These are phyloP conservation scores for Hemistola chrysoprasaria DNA, from an alignment of 2,888 invertebrate species.

Conservation along the genomic window DNA sequence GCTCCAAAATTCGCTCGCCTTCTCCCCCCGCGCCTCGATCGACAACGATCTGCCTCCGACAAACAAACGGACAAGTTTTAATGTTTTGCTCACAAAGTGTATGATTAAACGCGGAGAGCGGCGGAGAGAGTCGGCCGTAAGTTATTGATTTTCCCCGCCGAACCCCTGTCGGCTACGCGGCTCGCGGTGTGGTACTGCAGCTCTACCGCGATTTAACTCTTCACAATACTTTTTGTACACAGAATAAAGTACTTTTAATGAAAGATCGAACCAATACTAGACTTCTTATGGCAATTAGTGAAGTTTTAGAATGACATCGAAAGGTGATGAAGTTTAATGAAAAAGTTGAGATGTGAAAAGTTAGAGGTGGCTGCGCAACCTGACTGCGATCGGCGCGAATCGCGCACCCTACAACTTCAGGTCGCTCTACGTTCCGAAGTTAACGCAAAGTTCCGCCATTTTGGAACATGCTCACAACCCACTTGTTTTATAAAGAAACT, in stretches of 20 bases:
- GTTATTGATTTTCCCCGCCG: constrained; percentile 82
- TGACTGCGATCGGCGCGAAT: constrained; percentile 54
- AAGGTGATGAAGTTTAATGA: constrained; percentile 59
- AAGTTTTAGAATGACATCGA: constrained; percentile 46
- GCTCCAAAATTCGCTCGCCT: constrained; percentile 43
- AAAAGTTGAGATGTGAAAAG: constrained; percentile 68
- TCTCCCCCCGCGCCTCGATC: constrained; percentile 48
- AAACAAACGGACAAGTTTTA: constrained; percentile 83
- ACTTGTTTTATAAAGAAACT: constrained; percentile 84
- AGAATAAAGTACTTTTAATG: constrained; percentile 53
- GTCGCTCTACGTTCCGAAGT: constrained; percentile 81
- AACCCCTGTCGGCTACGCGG: constrained; percentile 75
- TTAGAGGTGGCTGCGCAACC: constrained; percentile 68
- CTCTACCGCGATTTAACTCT: constrained; percentile 52
- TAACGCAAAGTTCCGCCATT: constrained; percentile 83
- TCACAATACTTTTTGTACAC: constrained; percentile 47
- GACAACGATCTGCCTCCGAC: constrained; percentile 68
- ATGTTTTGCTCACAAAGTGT: constrained; percentile 83
- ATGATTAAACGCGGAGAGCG: constrained; percentile 82
- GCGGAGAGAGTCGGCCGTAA: constrained; percentile 81
- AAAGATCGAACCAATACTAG: constrained; percentile 32
- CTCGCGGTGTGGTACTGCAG: constrained; percentile 61
- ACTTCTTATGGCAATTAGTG: constrained; percentile 44
- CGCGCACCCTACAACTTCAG: constrained; percentile 82
- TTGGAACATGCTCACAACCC: constrained; percentile 84